phyloP scores from a whole-genome alignment of 2,797 vertebrate genomes.

The Gila robusta region DNA sequence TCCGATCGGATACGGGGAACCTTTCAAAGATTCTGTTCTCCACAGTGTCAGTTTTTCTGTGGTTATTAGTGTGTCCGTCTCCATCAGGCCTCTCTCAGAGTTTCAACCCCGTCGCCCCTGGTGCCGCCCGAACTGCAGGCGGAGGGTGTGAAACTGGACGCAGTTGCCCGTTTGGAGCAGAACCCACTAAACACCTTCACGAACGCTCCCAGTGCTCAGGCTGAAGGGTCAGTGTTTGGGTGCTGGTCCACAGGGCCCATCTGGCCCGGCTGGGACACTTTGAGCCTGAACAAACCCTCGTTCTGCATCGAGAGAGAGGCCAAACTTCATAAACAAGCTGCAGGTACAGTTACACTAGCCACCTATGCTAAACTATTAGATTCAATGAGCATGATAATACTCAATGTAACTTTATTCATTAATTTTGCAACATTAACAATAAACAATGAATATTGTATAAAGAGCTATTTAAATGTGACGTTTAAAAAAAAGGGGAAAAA shows the following conservation, averaged over 20 bases:
- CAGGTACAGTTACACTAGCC: slow-evolving; percentile 78
- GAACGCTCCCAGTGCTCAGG: slow-evolving; percentile 73
- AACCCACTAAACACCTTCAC: slow-evolving; percentile 79
- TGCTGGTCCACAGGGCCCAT: slow-evolving; percentile 89
- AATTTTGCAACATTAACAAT: background rate
- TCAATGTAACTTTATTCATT: background rate
- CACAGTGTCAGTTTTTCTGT: background rate
- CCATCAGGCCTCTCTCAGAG: slow-evolving; percentile 26
- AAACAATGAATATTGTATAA: no score
- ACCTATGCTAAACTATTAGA: background rate
- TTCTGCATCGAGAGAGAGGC: slow-evolving; percentile 98
- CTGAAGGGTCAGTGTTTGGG: slow-evolving; percentile 83
- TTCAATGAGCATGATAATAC: background rate
- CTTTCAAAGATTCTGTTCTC: background rate
- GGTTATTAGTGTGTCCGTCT: background rate
- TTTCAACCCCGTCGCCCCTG: slow-evolving; percentile 18
- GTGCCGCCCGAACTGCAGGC: background rate
- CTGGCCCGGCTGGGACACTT: slow-evolving; percentile 89
- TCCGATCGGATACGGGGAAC: background rate
- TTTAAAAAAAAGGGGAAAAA: no score
- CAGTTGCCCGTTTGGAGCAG: slow-evolving; percentile 84
- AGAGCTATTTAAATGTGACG: no score
- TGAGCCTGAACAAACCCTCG: slow-evolving; percentile 87
- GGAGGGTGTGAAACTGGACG: slow-evolving; percentile 85
- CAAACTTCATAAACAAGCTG: slow-evolving; percentile 93